Conservation (phyloP, 53 echinoderm and acorn worm species). For the Actinopyga echinites region DNA sequence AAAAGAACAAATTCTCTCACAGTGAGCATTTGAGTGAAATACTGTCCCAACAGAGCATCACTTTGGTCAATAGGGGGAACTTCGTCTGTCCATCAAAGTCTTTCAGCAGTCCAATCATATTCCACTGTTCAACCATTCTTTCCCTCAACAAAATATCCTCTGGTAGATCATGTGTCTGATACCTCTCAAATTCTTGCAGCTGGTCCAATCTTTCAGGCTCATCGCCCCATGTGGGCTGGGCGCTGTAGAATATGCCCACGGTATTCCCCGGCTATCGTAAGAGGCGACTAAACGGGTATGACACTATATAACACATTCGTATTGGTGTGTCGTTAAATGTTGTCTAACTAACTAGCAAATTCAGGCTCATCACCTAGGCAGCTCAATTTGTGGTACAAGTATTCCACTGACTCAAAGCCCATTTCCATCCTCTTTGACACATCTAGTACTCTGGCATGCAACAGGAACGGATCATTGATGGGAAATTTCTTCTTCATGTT, state of each 20-base stretch:
- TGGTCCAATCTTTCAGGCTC: constrained; percentile 41
- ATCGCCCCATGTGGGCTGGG: no score
- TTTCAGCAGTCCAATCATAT: constrained; percentile 48
- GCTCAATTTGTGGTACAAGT: constrained; percentile 51
- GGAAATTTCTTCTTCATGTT: constrained; percentile 55
- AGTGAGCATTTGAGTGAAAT: constrained; percentile 62
- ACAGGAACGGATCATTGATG: constrained; percentile 47
- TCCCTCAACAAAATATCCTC: constrained; percentile 31
- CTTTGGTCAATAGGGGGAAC: constrained; percentile 41
- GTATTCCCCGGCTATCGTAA: no score
- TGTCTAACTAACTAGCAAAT: no score
- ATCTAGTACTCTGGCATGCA: constrained; percentile 56
- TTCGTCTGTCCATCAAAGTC: constrained; percentile 30
- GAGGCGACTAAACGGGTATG: no score
- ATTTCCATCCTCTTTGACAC: constrained; percentile 20
- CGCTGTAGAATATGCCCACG: no score
- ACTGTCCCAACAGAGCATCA: constrained; percentile 49
- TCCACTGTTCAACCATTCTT: constrained; percentile 29
- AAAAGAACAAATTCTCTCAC: constrained; percentile 52
- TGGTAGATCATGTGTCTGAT: constrained; percentile 48
- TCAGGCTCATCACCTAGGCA: constrained; percentile 22
- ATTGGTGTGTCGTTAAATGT: no score
- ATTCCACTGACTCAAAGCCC: constrained; percentile 31
- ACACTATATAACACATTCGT: no score
- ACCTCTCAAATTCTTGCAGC: constrained; percentile 52